Percentiles rank a stretch among this genome's conserved stretches.
These are phyloP conservation scores for Thecocarcelia acutangulata DNA, from an alignment of 2,888 invertebrate species.

Conservation along the genomic window DNA sequence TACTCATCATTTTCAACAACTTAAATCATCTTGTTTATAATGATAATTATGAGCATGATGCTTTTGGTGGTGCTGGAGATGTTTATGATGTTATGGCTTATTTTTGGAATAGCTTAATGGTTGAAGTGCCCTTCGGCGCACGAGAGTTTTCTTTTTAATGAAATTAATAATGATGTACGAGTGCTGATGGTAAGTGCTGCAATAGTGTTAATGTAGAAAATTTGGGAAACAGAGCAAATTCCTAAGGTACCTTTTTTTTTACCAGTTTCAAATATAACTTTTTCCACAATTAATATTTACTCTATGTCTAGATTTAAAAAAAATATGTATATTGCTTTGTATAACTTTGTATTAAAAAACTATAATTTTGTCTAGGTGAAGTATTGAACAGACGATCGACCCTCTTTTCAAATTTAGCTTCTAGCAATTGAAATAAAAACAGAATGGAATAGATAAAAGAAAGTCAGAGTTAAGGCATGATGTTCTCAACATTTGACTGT, in stretches of 20 bases:
- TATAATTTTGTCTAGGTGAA: neutral
- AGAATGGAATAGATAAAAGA: constrained; percentile 14
- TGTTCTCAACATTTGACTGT: constrained; percentile 15
- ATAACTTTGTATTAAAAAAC: neutral
- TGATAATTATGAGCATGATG: constrained; percentile 37
- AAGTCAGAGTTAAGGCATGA: constrained; percentile 43
- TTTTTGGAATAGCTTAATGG: constrained; percentile 66
- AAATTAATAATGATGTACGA: constrained; percentile 56
- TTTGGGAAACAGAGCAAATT: neutral
- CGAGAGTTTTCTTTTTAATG: neutral
- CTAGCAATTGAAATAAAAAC: constrained; percentile 13
- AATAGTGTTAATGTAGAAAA: constrained; percentile 1
- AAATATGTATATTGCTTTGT: neutral
- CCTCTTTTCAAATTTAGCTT: neutral
- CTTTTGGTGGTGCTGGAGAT: constrained; percentile 11
- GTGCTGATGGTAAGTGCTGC: neutral
- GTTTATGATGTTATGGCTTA: constrained; percentile 53
- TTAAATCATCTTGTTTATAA: constrained; percentile 44
- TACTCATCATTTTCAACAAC: constrained; percentile 28
- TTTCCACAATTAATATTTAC: no score
- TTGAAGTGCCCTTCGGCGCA: constrained; percentile 64
- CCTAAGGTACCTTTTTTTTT: neutral
- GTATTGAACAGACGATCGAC: constrained; percentile 20
- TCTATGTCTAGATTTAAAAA: no score
- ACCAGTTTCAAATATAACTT: neutral